Conservation (phyloP, 92 coral and sea anemone genomes). For the Pocillopora meandrina region DNA sequence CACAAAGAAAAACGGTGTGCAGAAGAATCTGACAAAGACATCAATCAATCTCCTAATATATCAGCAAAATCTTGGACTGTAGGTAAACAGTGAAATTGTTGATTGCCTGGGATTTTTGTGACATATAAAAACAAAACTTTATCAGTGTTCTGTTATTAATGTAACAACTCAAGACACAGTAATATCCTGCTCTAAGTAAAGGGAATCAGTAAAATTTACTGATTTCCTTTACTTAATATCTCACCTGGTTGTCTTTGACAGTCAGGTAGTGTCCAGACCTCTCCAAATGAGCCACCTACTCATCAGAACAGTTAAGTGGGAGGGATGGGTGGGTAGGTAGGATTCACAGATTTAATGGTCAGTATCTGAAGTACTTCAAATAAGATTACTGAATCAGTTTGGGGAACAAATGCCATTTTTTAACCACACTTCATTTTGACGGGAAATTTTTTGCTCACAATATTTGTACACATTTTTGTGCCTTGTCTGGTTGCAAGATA, state of each 20-base stretch:
- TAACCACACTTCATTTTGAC: too few species aligned
- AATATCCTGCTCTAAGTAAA: background rate
- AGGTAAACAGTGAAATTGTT: too few species aligned
- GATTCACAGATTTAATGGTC: conserved; percentile 95
- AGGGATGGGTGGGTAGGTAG: conserved; percentile 71
- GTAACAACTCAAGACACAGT: too few species aligned
- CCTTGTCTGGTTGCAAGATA: too few species aligned
- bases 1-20: too few species aligned
- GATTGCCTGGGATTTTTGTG: too few species aligned
- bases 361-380: conserved; percentile 97
- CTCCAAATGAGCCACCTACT: conserved; percentile 99
- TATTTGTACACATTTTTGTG: too few species aligned
- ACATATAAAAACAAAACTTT: background rate
- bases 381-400: conserved; percentile 63
- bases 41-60: too few species aligned
- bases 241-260: conserved; percentile 99
- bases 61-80: too few species aligned
- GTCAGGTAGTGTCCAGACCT: conserved; percentile 99
- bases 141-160: too few species aligned
- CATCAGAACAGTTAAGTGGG: conserved; percentile 76
- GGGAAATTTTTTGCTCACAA: too few species aligned
- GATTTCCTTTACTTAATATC: background rate
- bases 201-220: background rate
- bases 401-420: conserved; percentile 17
- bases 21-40: too few species aligned